Percentiles rank a stretch among this genome's conserved stretches.
phyloP scores from a whole-genome alignment of 2,113 vertebrate species.

The Brachirus orientalis region DNA sequence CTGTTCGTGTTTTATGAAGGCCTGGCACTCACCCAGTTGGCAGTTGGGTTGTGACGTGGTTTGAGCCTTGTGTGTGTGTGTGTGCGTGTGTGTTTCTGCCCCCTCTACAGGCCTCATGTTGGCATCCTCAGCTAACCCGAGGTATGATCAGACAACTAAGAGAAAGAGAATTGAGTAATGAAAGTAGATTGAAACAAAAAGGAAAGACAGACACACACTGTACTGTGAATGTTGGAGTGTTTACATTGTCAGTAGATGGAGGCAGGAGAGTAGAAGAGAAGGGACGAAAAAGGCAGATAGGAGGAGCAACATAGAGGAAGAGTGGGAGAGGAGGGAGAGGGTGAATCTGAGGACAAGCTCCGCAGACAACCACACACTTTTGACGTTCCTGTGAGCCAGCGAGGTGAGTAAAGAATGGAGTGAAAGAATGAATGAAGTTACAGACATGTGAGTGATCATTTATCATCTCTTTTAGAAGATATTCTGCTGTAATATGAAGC shows the following conservation, averaged over 20 bases:
- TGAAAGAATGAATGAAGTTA: conserved; percentile 5
- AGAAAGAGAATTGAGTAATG: conserved; percentile 30
- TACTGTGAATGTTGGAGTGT: conserved; percentile 57
- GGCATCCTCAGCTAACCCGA: conserved; percentile 42
- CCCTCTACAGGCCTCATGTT: conserved; percentile 66
- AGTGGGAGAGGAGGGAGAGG: conserved; percentile 64
- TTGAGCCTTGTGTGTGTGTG: conserved; percentile 8
- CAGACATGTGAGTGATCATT: conserved; percentile 19
- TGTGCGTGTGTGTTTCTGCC: conserved; percentile 43
- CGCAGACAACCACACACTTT: conserved; percentile 50
- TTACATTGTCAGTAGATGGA: conserved; percentile 68
- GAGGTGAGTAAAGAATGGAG: conserved; percentile 54
- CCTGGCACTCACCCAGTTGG: conserved; percentile 74
- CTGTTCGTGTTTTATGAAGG: conserved; percentile 70
- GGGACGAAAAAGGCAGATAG: conserved; percentile 45
- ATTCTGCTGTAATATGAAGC: conserved; percentile 50
- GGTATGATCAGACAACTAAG: conserved; percentile 43
- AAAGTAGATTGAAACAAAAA: conserved; percentile 18
- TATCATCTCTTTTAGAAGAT: conserved; percentile 21
- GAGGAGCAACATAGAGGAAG: conserved; percentile 61
- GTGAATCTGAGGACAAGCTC: conserved; percentile 71
- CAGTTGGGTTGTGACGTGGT: conserved; percentile 51
- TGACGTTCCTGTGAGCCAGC: conserved; percentile 37
- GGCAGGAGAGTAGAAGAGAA: conserved; percentile 60
- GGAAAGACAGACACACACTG: conserved; percentile 47